Conservation (phyloP, 2,113 vertebrate species). For the Chionodraco myersi region DNA sequence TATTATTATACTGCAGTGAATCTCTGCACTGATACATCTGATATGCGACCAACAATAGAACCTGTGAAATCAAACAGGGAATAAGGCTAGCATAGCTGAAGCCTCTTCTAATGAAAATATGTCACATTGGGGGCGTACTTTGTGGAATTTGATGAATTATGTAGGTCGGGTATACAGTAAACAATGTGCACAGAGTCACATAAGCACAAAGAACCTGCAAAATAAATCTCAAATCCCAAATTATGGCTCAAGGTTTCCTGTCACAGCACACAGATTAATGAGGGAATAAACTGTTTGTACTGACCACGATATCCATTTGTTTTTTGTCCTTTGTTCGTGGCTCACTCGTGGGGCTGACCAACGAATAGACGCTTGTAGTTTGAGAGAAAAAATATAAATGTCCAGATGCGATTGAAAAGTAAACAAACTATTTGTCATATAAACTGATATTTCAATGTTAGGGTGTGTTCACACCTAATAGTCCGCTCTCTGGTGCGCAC, state of each 20-base stretch:
- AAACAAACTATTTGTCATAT: no score
- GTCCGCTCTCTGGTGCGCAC: no score
- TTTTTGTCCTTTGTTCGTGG: no score
- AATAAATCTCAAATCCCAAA: background rate
- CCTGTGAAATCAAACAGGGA: slow-evolving; percentile 30
- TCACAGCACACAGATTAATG: slow-evolving; percentile 30
- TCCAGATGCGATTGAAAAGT: no score
- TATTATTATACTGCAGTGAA: slow-evolving; percentile 46
- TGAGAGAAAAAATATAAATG: no score
- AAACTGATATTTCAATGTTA: no score
- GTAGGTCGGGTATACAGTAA: background rate
- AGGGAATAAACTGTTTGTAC: background rate
- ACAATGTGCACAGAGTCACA: background rate
- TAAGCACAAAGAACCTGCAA: background rate
- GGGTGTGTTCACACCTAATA: no score
- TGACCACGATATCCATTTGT: no score
- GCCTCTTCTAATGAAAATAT: slow-evolving; percentile 22
- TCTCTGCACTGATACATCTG: slow-evolving; percentile 21
- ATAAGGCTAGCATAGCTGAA: background rate
- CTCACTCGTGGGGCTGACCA: no score
- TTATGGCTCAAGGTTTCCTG: slow-evolving; percentile 1
- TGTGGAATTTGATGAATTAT: slow-evolving; percentile 24
- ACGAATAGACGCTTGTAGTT: no score
- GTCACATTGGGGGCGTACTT: background rate
- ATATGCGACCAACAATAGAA: slow-evolving; percentile 7